Conservation (phyloP, 2,888 invertebrate genomes). For the Koerneria pararmatus region DNA sequence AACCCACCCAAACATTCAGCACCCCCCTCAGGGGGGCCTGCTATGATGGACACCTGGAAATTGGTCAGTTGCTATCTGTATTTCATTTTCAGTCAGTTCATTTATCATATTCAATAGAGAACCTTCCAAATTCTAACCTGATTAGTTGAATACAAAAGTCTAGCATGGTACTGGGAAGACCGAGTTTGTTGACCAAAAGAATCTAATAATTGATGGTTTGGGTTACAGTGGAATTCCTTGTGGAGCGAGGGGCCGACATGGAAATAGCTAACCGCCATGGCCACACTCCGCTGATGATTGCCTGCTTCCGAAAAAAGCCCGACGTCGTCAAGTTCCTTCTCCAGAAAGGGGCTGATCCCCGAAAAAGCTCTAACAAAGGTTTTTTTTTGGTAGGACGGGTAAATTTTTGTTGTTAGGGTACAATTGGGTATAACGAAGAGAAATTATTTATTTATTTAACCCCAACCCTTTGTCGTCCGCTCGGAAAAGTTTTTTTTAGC, state of each 20-base stretch:
- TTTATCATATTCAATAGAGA: too few relatives aligned
- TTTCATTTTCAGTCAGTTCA: not conserved
- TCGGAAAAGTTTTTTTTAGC: too few relatives aligned
- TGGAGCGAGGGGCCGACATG: conserved; percentile 86
- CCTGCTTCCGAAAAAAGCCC: conserved; percentile 89
- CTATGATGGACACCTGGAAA: conserved; percentile 90
- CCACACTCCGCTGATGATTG: conserved; percentile 96
- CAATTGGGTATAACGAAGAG: too few relatives aligned
- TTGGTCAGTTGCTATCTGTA: conserved; percentile 65
- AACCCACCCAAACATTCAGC: conserved; percentile 87
- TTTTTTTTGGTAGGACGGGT: too few relatives aligned
- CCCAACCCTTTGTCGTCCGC: too few relatives aligned
- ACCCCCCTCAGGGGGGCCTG: conserved; percentile 91
- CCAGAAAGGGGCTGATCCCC: conserved; percentile 81
- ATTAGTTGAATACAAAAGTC: too few relatives aligned
- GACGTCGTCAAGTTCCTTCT: conserved; percentile 84
- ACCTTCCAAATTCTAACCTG: too few relatives aligned
- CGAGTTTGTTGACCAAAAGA: not conserved
- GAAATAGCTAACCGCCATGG: conserved; percentile 82
- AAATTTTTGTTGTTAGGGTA: not conserved
- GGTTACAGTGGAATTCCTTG: conserved; percentile 73
- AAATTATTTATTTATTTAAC: too few relatives aligned
- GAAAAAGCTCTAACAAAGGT: conserved; percentile 72
- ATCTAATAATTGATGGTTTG: not conserved
- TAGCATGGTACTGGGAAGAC: too few relatives aligned